Conservation (phyloP, 2,113 vertebrate genomes). For the Passer domesticus region DNA sequence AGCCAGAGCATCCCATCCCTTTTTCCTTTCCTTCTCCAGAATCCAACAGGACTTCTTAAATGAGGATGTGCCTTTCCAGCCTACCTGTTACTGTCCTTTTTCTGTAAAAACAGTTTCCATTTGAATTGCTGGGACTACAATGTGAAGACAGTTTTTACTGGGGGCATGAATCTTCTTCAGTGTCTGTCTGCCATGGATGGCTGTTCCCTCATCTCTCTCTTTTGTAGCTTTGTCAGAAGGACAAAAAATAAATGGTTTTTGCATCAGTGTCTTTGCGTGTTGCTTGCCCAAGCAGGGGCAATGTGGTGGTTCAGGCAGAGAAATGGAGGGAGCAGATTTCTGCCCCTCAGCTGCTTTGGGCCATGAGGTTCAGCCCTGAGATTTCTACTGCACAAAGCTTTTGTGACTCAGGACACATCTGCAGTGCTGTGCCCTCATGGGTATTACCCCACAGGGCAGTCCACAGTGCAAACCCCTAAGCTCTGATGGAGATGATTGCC, state of each 20-base stretch:
- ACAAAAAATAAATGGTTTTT: neutral
- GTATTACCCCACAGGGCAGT: neutral
- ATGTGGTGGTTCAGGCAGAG: neutral
- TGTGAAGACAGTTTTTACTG: neutral
- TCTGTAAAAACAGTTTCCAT: neutral
- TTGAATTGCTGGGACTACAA: neutral
- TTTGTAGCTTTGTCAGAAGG: neutral
- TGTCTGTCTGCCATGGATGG: neutral
- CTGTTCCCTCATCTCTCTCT: neutral
- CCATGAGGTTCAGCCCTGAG: neutral
- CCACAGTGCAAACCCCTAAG: fast-evolving
- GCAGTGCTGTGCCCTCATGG: neutral
- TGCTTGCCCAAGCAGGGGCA: neutral
- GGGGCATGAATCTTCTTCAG: neutral
- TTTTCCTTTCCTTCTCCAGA: neutral
- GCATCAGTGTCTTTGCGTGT: neutral
- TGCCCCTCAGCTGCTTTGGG: neutral
- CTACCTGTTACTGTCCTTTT: neutral
- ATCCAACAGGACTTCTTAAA: neutral
- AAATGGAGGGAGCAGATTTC: neutral
- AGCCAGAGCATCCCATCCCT: neutral
- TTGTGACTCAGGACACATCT: neutral
- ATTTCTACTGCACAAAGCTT: neutral
- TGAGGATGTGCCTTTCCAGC: neutral
- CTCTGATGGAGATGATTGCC: neutral